Evolutionary conservation across 2,888 invertebrate species (phyloP).

Genomic region (Baronia brevicornis): DNA sequence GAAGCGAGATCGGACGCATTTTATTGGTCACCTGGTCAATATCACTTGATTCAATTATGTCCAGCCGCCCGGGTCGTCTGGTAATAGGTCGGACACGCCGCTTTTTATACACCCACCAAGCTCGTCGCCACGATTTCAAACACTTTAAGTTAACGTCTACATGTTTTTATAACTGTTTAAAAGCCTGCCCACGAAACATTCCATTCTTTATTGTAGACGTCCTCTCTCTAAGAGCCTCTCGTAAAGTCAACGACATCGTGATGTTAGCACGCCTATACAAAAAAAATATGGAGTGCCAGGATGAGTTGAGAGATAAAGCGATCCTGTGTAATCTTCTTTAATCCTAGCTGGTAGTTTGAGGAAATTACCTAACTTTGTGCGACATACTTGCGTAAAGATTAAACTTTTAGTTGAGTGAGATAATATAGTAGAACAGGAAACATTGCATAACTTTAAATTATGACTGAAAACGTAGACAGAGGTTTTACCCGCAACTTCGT

Average conservation of each 20-base stretch:
- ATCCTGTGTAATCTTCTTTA: constrained; percentile 23
- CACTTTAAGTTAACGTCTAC: constrained; percentile 15
- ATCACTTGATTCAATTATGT: constrained; percentile 11
- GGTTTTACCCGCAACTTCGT: too few relatives aligned
- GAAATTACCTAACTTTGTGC: constrained; percentile 16
- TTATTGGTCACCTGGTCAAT: constrained; percentile 13
- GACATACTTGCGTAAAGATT: constrained; percentile 12
- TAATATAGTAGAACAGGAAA: too few relatives aligned
- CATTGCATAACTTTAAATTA: constrained; percentile 5
- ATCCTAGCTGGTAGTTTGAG: constrained; percentile 24
- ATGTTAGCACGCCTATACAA: constrained; percentile 6
- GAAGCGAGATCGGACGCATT: constrained; percentile 3
- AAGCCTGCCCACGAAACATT: constrained; percentile 29
- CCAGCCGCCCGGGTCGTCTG: constrained; percentile 2
- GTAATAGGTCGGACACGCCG: constrained; percentile 10
- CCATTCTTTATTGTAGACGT: constrained; percentile 29
- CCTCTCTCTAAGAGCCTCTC: constrained; percentile 28
- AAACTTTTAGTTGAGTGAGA: constrained; percentile 8
- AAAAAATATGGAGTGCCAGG: background rate
- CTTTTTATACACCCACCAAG: constrained; percentile 9
- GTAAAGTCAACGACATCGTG: constrained; percentile 22
- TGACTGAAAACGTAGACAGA: too few relatives aligned
- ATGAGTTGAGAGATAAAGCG: constrained; percentile 27
- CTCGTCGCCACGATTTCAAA: constrained; percentile 17
- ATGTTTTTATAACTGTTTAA: constrained; percentile 21